Percentiles rank a stretch among this genome's conserved stretches.
Evolutionary conservation across 1,140 invertebrate genomes (phyloP).

Genomic region (Apis mellifera): Amel_HAv3.1 CM009931.2:15507001-15507500

Average conservation of each 20-base stretch:
- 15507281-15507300: not conserved
- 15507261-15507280: slow-evolving; percentile 29
- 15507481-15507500: not conserved
- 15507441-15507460: slow-evolving; percentile 69
- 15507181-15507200: too few relatives aligned
- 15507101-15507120: too few relatives aligned
- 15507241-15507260: not conserved
- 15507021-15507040: too few relatives aligned
- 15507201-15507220: not conserved
- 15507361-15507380: slow-evolving; percentile 79
- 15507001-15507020: too few relatives aligned
- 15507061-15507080: too few relatives aligned
- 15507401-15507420: slow-evolving; percentile 75
- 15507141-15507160: too few relatives aligned
- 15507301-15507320: slow-evolving; percentile 19
- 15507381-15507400: slow-evolving; percentile 71
- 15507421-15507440: slow-evolving; percentile 70
- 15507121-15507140: too few relatives aligned
- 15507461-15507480: slow-evolving; percentile 71
- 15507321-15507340: slow-evolving; percentile 52
- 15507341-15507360: slow-evolving; percentile 72
- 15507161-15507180: too few relatives aligned
- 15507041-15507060: too few relatives aligned
- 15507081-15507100: too few relatives aligned
- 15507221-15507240: not conserved